These are phyloP conservation scores for Drosophila tanythrix DNA, from an alignment of 2,888 invertebrate species.

Conservation along the genomic window DNA sequence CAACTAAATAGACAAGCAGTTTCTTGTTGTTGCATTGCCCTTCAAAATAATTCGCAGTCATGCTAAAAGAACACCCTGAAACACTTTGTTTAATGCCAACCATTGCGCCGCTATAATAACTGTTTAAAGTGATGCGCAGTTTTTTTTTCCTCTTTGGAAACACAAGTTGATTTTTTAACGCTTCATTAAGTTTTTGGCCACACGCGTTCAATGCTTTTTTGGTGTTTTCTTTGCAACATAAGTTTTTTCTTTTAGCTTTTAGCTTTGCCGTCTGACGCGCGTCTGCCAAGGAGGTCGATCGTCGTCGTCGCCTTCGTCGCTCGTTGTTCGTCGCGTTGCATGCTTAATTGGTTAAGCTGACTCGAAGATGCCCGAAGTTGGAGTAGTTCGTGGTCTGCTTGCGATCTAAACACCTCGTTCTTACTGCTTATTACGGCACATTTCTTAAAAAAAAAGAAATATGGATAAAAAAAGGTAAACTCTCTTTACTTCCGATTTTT, in stretches of 20 bases:
- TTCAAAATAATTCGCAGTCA: neutral
- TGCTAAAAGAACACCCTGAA: constrained; percentile 3
- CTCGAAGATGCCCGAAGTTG: constrained; percentile 20
- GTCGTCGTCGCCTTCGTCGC: constrained; percentile 48
- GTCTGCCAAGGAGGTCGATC: constrained; percentile 61
- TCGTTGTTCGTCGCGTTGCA: constrained; percentile 44
- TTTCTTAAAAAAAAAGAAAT: constrained; percentile 15
- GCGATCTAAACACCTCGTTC: constrained; percentile 71
- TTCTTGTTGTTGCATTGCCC: neutral
- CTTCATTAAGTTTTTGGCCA: constrained; percentile 82
- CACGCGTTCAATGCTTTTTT: constrained; percentile 76
- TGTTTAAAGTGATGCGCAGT: constrained; percentile 45
- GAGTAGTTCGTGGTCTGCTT: constrained; percentile 33
- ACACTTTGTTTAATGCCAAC: constrained; percentile 10
- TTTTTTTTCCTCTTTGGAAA: constrained; percentile 46
- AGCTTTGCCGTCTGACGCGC: constrained; percentile 64
- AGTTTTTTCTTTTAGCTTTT: constrained; percentile 18
- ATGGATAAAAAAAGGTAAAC: constrained; percentile 27
- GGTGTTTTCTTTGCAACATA: constrained; percentile 21
- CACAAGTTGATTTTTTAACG: constrained; percentile 76
- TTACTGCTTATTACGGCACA: constrained; percentile 14
- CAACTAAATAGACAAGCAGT: neutral
- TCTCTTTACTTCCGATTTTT: constrained; percentile 77
- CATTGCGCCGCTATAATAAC: constrained; percentile 40
- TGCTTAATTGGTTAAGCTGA: constrained; percentile 61